These are phyloP conservation scores for Ictalurus furcatus DNA, from an alignment of 2,113 vertebrate species.

Conservation along the genomic window DNA sequence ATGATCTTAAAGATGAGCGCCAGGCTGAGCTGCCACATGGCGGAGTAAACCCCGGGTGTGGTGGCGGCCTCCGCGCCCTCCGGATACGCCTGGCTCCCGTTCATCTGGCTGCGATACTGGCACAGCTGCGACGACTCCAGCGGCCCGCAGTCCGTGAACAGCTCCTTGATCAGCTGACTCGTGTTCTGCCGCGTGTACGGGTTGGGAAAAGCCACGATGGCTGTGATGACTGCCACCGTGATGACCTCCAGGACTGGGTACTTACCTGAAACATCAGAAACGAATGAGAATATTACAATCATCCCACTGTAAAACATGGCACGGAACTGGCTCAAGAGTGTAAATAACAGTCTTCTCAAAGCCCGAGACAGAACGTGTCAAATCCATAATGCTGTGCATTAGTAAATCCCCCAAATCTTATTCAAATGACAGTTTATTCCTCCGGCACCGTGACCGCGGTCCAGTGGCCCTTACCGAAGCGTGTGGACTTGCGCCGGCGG, in stretches of 20 bases:
- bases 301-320: background rate
- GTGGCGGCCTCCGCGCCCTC: slow-evolving; percentile 89
- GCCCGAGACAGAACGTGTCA: background rate
- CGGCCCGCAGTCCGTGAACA: slow-evolving; percentile 95
- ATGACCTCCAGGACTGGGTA: slow-evolving; percentile 97
- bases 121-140: slow-evolving; percentile 95
- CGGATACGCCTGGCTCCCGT: slow-evolving; percentile 85
- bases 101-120: slow-evolving; percentile 95
- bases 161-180: slow-evolving; percentile 96
- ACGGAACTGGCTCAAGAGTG: too few species aligned
- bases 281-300: background rate
- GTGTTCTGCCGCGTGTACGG: slow-evolving; percentile 96
- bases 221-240: slow-evolving; percentile 91
- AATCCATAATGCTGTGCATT: background rate
- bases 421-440: background rate
- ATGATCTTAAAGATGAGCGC: slow-evolving; percentile 98
- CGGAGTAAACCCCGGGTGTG: slow-evolving; percentile 91
- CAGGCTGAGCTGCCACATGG: slow-evolving; percentile 96
- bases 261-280: slow-evolving; percentile 80
- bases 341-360: background rate
- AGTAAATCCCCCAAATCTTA: background rate
- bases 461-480: slow-evolving; percentile 85
- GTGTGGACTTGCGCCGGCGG: slow-evolving; percentile 91
- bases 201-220: slow-evolving; percentile 93
- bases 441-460: too few species aligned